Percentiles rank a stretch among this genome's conserved stretches.
Evolutionary conservation across 2,888 invertebrate genomes (phyloP).

Genomic region (Limnephilus lunatus): DNA sequence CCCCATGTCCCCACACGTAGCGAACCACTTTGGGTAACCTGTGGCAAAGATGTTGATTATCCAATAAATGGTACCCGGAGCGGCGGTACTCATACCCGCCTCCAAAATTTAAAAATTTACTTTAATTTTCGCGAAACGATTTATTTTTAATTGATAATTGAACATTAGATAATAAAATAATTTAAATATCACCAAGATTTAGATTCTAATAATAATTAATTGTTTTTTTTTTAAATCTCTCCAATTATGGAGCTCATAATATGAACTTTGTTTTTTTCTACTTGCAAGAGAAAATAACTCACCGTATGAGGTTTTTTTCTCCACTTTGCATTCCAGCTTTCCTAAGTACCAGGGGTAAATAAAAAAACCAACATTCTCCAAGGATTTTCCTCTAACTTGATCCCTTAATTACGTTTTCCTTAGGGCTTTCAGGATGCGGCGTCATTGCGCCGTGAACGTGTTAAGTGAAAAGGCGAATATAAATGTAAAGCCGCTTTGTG

Average conservation of each 20-base stretch:
- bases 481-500: conserved; percentile 44
- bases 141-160: no score
- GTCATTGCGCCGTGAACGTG: not conserved
- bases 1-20: no score
- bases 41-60: no score
- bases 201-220: no score
- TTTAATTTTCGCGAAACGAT: no score
- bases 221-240: no score
- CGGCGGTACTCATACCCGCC: no score
- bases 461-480: not conserved
- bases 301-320: not conserved
- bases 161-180: no score
- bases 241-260: not conserved
- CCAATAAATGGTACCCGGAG: no score
- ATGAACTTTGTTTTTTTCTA: not conserved
- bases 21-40: no score
- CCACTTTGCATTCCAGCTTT: not conserved
- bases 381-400: not conserved
- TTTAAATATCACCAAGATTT: no score
- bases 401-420: not conserved
- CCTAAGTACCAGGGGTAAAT: not conserved
- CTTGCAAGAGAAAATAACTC: not conserved
- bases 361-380: not conserved
- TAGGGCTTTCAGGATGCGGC: not conserved
- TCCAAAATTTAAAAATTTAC: no score